Conservation (phyloP, 2,113 vertebrate species). For the Thymallus thymallus region DNA sequence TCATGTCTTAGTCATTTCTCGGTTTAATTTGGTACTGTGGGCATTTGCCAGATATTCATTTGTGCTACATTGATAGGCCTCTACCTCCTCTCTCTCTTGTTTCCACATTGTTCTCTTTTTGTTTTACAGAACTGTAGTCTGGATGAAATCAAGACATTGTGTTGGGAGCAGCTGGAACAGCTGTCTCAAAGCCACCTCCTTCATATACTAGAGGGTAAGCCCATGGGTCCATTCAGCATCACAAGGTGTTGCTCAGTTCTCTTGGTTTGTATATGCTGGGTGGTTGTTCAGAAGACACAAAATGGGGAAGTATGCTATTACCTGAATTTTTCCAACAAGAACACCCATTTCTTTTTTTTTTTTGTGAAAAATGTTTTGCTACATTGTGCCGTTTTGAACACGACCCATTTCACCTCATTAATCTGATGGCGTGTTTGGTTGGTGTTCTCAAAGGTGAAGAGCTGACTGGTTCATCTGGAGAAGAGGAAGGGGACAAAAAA, state of each 20-base stretch:
- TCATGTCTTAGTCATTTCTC: no score
- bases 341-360: no score
- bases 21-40: no score
- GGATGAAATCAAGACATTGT: constrained; percentile 90
- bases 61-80: no score
- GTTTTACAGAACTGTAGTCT: constrained; percentile 54
- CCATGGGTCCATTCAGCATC: background rate
- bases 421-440: background rate
- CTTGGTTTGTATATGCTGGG: background rate
- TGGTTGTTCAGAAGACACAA: no score
- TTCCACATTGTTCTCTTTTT: no score
- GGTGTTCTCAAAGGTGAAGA: constrained; percentile 56
- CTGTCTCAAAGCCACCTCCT: constrained; percentile 85
- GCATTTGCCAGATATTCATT: no score
- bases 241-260: background rate
- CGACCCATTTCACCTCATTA: background rate
- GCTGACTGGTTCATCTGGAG: constrained; percentile 23
- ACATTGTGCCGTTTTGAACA: no score
- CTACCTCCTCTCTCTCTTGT: no score
- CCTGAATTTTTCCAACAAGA: no score
- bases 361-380: background rate
- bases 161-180: constrained; percentile 89
- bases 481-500: constrained; percentile 7
- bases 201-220: constrained; percentile 90
- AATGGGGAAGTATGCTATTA: no score